A percentile compares a stretch with the other conserved stretches of the same genome.
These are phyloP conservation scores for Furnarius figulus DNA, from an alignment of 2,113 vertebrate genomes.

Conservation along the genomic window DNA sequence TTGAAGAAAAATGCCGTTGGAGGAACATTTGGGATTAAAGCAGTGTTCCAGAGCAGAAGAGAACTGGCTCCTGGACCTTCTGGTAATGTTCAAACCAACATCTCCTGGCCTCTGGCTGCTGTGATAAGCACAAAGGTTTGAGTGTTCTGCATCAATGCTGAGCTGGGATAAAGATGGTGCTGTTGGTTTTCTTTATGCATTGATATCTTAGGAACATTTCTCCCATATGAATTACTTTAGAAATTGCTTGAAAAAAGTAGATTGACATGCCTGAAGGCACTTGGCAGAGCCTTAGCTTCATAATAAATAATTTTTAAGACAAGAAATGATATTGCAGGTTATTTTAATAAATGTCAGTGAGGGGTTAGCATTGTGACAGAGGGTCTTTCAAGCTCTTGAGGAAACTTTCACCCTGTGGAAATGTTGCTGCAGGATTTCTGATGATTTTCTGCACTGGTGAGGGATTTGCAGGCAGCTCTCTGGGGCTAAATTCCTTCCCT, in stretches of 20 bases:
- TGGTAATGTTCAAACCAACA: background rate
- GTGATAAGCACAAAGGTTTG: background rate
- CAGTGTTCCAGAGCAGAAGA: background rate
- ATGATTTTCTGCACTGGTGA: background rate
- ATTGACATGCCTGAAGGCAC: background rate
- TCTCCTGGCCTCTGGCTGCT: background rate
- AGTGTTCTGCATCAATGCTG: background rate
- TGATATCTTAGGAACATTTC: background rate
- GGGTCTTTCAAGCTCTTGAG: background rate
- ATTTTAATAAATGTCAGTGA: background rate
- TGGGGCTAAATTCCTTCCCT: background rate
- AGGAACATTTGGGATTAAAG: background rate
- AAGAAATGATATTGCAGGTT: background rate
- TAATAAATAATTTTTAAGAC: background rate
- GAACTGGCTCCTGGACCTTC: background rate
- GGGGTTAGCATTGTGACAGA: background rate
- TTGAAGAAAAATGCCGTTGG: background rate
- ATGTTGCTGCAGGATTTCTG: background rate
- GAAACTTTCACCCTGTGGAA: background rate
- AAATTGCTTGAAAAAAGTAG: background rate
- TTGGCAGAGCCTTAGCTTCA: background rate
- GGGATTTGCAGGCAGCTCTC: background rate
- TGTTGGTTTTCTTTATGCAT: background rate
- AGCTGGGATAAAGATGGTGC: background rate
- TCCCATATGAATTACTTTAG: background rate